Evolutionary conservation across 2,888 invertebrate species (phyloP).

Genomic region (Pterostichus niger): DNA sequence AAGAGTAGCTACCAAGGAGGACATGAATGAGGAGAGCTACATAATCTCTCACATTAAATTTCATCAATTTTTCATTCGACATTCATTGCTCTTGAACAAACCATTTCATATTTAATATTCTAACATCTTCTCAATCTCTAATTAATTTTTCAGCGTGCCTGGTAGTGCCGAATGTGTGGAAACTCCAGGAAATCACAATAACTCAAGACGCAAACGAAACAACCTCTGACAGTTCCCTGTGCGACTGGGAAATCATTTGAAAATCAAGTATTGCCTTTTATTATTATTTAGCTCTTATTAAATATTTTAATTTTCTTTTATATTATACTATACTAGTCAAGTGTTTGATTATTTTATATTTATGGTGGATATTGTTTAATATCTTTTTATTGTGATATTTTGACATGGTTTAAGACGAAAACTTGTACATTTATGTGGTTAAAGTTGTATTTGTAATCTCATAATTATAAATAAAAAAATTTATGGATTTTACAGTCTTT

Average conservation of each 20-base stretch:
- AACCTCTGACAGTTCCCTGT: conserved; percentile 73
- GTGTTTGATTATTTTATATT: conserved; percentile 15
- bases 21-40: no score
- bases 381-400: conserved; percentile 59
- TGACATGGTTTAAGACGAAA: conserved; percentile 32
- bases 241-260: conserved; percentile 75
- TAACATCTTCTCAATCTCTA: neutral
- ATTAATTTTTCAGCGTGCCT: conserved; percentile 77
- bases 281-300: conserved; percentile 28
- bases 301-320: conserved; percentile 3
- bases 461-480: conserved; percentile 13
- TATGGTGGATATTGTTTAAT: conserved; percentile 66
- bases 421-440: conserved; percentile 26
- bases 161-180: conserved; percentile 81
- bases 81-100: no score
- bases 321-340: conserved; percentile 64
- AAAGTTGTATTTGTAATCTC: conserved; percentile 34
- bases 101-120: no score
- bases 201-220: conserved; percentile 70
- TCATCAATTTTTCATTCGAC: no score
- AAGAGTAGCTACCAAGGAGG: no score
- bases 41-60: no score
- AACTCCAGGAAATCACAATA: conserved; percentile 78
- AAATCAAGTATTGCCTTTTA: conserved; percentile 64
- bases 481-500: neutral